Base-by-base conservation (phyloP, 2,888 invertebrate species). In the Netelia virgata region DNA sequence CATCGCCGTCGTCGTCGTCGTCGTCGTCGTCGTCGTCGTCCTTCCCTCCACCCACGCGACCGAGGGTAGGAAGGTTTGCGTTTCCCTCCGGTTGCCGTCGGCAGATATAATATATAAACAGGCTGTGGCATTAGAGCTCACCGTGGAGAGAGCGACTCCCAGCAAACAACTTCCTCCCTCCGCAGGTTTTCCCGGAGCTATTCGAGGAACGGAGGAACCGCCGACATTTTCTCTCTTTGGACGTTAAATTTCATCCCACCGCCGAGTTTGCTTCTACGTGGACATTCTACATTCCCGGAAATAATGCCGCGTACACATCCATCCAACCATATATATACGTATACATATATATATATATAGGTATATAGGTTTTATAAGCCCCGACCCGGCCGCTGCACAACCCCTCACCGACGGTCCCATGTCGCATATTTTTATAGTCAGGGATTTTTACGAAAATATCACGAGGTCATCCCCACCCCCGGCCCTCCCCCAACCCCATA, bases 161-260 rank as follows among this genome's bases (percentile, higher is more conserved):
- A 6, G 61, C 77, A 78, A 84, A 74, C 81, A 81, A 84, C 81
- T 84, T 84, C 74, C 77, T 81, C 77, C 64, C 69, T 41, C 69
- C 69, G 73, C 82, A 28, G 36, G n/a, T 75, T 80, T 80, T 80
- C 77, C 77, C 63, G 69, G 64, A 81, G 84, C 77, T 81, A 84
- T 81, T 69, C 73, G 81, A 77, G 76, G 69, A 69, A 70, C 77
- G 69, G 74, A 83, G 53, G 55, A 77, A 72, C 82, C 43, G 72
- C 16, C 76, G 76, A 76, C 80, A 72, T 77, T 83, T 75, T 80
- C 75, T 80, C 80, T 76, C 72, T 80, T 75, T 61, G 61, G 47
- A 76, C 72, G 76, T 80, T 80, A 76, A 84, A 81, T 84, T 84
- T 74, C 73, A 81, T 78, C 59, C 69, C 64, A 69, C 57, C 64